Conservation (phyloP, 2,113 vertebrate genomes). For the Martes martes region DNA sequence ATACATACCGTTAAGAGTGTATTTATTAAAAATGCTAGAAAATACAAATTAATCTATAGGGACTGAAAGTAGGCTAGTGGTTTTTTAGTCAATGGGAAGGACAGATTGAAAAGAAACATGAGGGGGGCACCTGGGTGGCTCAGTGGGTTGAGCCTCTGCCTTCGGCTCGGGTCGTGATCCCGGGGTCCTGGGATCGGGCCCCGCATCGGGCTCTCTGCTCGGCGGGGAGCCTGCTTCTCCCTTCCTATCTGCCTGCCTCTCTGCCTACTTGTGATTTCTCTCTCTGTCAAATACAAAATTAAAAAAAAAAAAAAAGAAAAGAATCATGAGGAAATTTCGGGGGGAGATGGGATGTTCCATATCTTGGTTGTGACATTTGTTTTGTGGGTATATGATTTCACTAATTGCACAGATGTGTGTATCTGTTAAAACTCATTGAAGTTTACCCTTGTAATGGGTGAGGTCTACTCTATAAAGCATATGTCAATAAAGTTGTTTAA, state of each 20-base stretch:
- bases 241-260: no score
- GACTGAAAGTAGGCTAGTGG: background rate
- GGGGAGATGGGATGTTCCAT: background rate
- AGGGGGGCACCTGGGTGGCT: no score
- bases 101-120: background rate
- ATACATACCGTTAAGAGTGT: background rate
- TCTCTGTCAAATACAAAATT: no score
- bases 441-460: background rate
- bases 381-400: background rate
- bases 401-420: background rate
- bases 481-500: constrained; percentile 47
- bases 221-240: no score
- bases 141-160: no score
- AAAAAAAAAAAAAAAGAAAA: background rate
- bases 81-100: background rate
- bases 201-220: no score
- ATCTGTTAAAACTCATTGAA: constrained; percentile 37
- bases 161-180: no score
- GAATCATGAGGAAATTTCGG: background rate
- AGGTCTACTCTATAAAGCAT: constrained; percentile 16
- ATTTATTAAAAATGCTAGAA: background rate
- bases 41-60: background rate
- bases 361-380: background rate
- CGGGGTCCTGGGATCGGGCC: no score
- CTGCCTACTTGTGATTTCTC: no score